These are phyloP conservation scores for Bembecia ichneumoniformis DNA, from an alignment of 2,888 invertebrate species.

Conservation along the genomic window DNA sequence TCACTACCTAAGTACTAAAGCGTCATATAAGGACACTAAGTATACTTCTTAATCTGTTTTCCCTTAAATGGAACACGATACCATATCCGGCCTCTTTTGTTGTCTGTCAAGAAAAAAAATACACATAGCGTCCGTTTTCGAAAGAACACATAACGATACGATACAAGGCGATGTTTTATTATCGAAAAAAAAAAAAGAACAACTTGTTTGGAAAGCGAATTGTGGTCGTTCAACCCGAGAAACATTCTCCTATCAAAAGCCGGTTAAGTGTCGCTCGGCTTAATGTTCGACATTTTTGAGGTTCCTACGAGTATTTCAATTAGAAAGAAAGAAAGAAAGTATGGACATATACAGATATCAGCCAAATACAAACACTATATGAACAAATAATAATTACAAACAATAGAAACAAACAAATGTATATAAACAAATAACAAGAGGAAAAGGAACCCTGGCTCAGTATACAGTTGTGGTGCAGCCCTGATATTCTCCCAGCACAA, in stretches of 20 bases:
- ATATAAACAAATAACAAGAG: too few species aligned
- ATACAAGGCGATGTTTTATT: conserved; percentile 17
- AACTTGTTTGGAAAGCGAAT: conserved; percentile 57
- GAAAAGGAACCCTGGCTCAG: too few species aligned
- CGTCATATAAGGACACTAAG: not conserved
- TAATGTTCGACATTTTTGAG: conserved; percentile 1
- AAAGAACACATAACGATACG: conserved; percentile 6
- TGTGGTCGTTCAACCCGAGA: conserved; percentile 44
- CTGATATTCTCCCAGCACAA: too few species aligned
- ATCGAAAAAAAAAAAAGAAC: conserved; percentile 29
- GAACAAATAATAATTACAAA: too few species aligned
- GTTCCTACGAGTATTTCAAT: not conserved
- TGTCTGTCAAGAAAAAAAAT: conserved; percentile 11
- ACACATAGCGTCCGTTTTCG: conserved; percentile 1
- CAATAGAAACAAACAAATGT: too few species aligned
- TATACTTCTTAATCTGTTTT: not conserved
- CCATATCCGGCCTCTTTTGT: conserved; percentile 9
- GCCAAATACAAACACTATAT: too few species aligned
- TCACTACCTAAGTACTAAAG: not conserved
- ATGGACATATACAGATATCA: too few species aligned
- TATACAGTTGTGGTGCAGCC: too few species aligned
- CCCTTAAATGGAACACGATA: conserved; percentile 10
- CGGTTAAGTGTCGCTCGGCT: conserved; percentile 28
- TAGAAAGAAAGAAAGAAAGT: too few species aligned
- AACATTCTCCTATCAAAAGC: conserved; percentile 45